These are phyloP conservation scores for Lepus americanus DNA, from an alignment of 2,113 vertebrate species.

Conservation along the genomic window DNA sequence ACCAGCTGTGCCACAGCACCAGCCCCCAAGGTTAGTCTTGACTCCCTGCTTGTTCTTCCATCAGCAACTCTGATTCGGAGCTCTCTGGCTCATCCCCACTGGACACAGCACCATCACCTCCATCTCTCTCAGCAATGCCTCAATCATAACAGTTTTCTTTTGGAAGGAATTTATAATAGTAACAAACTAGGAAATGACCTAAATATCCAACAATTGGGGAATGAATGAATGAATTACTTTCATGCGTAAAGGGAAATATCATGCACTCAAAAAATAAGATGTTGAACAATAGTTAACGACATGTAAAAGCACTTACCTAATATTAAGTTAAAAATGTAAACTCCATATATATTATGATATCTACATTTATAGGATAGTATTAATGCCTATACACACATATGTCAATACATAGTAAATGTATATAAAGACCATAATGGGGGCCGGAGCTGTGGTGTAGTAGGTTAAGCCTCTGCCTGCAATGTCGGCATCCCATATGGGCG, in stretches of 20 bases:
- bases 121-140: not conserved
- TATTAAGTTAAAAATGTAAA: conserved; percentile 9
- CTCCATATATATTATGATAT: not conserved
- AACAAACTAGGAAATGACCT: not conserved
- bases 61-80: not conserved
- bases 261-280: not conserved
- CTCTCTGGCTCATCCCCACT: too few species aligned
- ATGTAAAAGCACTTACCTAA: not conserved
- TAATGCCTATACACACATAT: not conserved
- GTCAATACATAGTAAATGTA: not conserved
- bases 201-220: conserved; percentile 4
- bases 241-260: not conserved
- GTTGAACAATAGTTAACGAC: conserved; percentile 14
- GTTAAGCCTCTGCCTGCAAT: too few species aligned
- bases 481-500: too few species aligned
- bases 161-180: not conserved
- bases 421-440: too few species aligned
- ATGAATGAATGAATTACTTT: not conserved
- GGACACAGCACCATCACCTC: not conserved
- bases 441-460: too few species aligned
- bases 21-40: not conserved
- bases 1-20: too few species aligned
- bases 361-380: not conserved
- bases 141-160: not conserved
- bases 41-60: not conserved